Evolutionary conservation across 2,113 vertebrate genomes (phyloP), one percentile per base, ranked within the genome.

Genomic region (Vimba vimba): DNA sequence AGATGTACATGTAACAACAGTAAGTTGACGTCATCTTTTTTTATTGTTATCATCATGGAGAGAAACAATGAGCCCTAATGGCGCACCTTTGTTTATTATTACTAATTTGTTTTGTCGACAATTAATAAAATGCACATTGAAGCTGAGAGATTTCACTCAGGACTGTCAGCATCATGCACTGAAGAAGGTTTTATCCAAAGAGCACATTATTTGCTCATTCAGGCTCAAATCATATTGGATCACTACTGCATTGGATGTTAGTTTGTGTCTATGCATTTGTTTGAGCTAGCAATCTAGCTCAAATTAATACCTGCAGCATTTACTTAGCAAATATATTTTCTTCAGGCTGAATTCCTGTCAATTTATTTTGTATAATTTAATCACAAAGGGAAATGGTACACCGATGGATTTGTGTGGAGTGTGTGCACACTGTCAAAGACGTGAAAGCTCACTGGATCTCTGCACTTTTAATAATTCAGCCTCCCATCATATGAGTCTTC

Each of bases 391-490:
- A 47, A 74, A 47, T 4, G 0, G 43, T 27, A 50, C 73, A 75
- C n/a, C 3, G 13, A 8, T 45, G 12, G 52, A 27, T 39, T 59
- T 12, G 15, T 15, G 19, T n/a, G 13, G 2, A 62, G 71, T 43
- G 43, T 43, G 59, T 66, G 62, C 45, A 59, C 30, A 23, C 57
- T 50, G 4, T n/a, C 74, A 21, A 59, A 33, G 2, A 50, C 6
- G 13, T 9, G 9, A 64, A 8, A 30, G 2, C 13, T 2, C 45
- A 4, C 15, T 25, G 73, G 39, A 69, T 74, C 55, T 36, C 50
- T 45, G 27, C 45, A 33, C 33, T 76, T 30, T 88, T 84, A 89
- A 89, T 89, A 88, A 89, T 88, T 87, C 9, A 89, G 55, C 60
- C 25, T 55, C 27, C 19, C 71, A 80, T 52, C 60, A 83, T 60